These are phyloP conservation scores for Philopedon plagiatum DNA, from an alignment of 2,888 invertebrate genomes.

Conservation along the genomic window DNA sequence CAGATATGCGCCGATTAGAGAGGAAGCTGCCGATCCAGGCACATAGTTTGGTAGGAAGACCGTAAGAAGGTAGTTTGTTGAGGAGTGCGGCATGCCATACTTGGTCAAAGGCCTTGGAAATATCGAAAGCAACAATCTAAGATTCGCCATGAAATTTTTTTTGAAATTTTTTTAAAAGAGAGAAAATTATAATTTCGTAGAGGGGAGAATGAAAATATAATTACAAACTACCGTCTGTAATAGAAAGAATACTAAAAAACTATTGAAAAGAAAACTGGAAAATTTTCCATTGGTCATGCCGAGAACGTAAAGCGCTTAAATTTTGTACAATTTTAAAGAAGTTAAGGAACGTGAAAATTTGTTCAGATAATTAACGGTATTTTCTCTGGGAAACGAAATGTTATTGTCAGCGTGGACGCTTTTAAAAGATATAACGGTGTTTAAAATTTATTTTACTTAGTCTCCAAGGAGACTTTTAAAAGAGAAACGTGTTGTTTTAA, in stretches of 20 bases:
- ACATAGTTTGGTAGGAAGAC: too few species aligned
- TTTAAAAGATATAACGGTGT: neutral
- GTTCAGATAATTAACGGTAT: conserved; percentile 29
- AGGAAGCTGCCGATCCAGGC: too few species aligned
- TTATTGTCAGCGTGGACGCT: neutral
- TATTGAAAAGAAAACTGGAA: neutral
- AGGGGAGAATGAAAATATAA: too few species aligned
- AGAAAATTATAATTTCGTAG: neutral
- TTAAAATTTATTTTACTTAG: conserved; percentile 1
- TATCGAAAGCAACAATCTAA: too few species aligned
- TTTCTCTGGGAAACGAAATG: conserved; percentile 4
- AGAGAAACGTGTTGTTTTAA: neutral
- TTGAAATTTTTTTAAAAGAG: too few species aligned
- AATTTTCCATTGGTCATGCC: neutral
- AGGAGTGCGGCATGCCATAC: too few species aligned
- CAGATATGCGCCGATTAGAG: too few species aligned
- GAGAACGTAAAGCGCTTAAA: neutral
- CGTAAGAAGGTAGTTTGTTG: too few species aligned
- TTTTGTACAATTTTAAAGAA: conserved; percentile 16
- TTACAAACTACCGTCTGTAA: too few species aligned
- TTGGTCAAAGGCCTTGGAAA: too few species aligned
- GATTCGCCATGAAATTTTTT: too few species aligned
- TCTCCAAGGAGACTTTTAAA: neutral
- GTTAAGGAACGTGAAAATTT: conserved; percentile 31
- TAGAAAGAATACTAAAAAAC: neutral